Percentiles rank a stretch among this genome's conserved stretches.
phyloP scores from a whole-genome alignment of 1,140 invertebrate species.

The Sminthurinus signatus region DNA sequence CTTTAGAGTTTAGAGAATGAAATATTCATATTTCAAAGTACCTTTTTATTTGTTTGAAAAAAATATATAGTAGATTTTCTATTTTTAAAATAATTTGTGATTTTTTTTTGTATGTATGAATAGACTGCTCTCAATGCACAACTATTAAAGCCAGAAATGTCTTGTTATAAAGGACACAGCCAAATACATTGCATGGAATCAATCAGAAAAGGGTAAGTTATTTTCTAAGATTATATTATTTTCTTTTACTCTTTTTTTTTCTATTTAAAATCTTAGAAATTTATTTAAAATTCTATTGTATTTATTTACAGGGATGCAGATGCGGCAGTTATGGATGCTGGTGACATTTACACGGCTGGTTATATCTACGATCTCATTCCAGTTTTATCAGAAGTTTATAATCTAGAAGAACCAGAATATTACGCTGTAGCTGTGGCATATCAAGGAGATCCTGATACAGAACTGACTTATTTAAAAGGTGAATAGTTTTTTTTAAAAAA shows the following conservation, averaged over 20 bases:
- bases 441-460: slow-evolving; percentile 75
- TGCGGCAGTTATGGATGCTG: slow-evolving; percentile 81
- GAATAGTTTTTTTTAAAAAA: too few relatives aligned
- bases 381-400: slow-evolving; percentile 84
- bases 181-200: slow-evolving; percentile 85
- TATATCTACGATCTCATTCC: slow-evolving; percentile 70
- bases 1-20: too few relatives aligned
- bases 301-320: slow-evolving; percentile 59
- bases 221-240: too few relatives aligned
- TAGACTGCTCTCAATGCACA: slow-evolving; percentile 79
- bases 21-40: too few relatives aligned
- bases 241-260: too few relatives aligned
- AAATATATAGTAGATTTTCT: slow-evolving; percentile 10
- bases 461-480: slow-evolving; percentile 79
- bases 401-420: slow-evolving; percentile 74
- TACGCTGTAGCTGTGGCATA: slow-evolving; percentile 92
- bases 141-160: slow-evolving; percentile 77
- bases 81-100: too few relatives aligned
- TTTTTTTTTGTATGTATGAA: slow-evolving; percentile 41
- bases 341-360: slow-evolving; percentile 88
- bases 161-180: slow-evolving; percentile 75
- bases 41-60: too few relatives aligned
- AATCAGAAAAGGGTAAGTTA: slow-evolving; percentile 58
- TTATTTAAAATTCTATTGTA: background rate
- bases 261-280: too few relatives aligned